Evolutionary conservation across 1,140 invertebrate genomes (phyloP).

Genomic region (Ladona fulva): DNA sequence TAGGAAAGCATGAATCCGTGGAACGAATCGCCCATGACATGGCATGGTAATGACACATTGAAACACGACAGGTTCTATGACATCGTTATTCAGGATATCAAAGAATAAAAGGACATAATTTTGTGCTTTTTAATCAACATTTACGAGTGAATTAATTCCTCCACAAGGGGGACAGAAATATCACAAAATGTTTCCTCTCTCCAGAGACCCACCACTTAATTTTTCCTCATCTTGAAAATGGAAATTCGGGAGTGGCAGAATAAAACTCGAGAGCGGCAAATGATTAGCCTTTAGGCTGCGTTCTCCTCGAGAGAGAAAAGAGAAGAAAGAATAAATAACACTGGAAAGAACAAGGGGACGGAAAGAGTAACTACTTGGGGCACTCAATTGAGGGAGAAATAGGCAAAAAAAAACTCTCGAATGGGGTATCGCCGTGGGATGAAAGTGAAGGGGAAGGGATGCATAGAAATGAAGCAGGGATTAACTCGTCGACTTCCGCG

Average conservation of each 20-base stretch:
- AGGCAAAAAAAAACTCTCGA: neutral
- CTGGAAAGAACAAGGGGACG: too few relatives aligned
- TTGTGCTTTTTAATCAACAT: too few relatives aligned
- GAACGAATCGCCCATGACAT: too few relatives aligned
- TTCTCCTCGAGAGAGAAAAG: neutral
- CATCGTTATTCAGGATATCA: too few relatives aligned
- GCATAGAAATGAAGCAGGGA: neutral
- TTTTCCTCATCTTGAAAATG: neutral
- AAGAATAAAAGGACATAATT: too few relatives aligned
- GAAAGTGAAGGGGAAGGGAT: neutral
- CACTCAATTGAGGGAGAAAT: neutral
- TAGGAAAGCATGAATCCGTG: too few relatives aligned
- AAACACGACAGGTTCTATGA: too few relatives aligned
- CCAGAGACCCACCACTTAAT: neutral
- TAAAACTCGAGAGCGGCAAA: neutral
- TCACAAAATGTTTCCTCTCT: neutral
- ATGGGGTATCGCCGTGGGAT: neutral
- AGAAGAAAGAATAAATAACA: neutral
- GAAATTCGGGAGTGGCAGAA: neutral
- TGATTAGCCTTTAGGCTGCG: slow-evolving; percentile 1
- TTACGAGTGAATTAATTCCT: too few relatives aligned
- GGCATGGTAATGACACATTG: too few relatives aligned
- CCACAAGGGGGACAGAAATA: too few relatives aligned
- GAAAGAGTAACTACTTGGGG: neutral
- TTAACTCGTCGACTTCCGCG: slow-evolving; percentile 2